These are phyloP conservation scores for Chloromyia formosa DNA, from an alignment of 2,888 invertebrate species.

Conservation along the genomic window DNA sequence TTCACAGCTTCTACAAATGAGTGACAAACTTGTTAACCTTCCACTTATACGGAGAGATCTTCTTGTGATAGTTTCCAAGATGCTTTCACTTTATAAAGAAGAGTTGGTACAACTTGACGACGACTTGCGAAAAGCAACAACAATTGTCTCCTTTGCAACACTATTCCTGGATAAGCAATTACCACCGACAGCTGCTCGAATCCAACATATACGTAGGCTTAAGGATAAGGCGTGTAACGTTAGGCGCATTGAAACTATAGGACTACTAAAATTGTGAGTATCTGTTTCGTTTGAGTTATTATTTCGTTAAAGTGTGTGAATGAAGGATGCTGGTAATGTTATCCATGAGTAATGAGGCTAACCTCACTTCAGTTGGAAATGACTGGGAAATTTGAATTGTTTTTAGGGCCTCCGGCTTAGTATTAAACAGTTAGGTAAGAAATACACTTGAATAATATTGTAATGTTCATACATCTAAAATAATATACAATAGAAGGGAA, in stretches of 20 bases:
- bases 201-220: neutral
- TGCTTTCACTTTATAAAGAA: constrained; percentile 63
- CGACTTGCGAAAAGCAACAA: constrained; percentile 45
- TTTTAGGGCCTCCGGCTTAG: no score
- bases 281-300: neutral
- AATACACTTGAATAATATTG: no score
- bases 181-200: constrained; percentile 69
- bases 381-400: no score
- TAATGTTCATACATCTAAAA: no score
- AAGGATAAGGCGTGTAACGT: neutral
- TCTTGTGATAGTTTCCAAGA: constrained; percentile 59
- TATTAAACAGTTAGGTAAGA: no score
- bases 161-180: constrained; percentile 65
- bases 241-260: constrained; percentile 5
- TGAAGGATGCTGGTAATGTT: constrained; percentile 64
- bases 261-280: constrained; percentile 6
- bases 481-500: no score
- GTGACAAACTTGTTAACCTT: constrained; percentile 62
- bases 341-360: no score
- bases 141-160: no score
- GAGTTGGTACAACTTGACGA: constrained; percentile 60
- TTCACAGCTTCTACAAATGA: constrained; percentile 65
- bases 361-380: no score
- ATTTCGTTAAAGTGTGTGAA: constrained; percentile 63
- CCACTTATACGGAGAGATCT: constrained; percentile 65